phyloP scores from a whole-genome alignment of 2,888 invertebrate genomes.

The Yponomeuta plumbellus region DNA sequence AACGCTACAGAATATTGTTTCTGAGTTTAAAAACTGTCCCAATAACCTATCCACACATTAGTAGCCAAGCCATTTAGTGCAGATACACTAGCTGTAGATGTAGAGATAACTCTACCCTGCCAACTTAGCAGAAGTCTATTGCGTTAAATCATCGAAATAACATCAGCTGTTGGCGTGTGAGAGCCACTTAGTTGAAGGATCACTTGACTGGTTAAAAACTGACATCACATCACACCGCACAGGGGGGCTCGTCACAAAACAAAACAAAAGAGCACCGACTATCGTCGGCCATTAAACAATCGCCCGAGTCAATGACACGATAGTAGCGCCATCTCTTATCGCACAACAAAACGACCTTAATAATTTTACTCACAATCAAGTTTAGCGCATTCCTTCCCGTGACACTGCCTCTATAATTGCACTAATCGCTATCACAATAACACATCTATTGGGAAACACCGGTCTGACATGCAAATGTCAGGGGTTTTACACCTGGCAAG shows the following conservation, averaged over 20 bases:
- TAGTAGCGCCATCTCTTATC: conserved; percentile 64
- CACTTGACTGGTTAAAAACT: background rate
- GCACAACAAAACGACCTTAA: conserved; percentile 31
- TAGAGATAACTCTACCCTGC: background rate
- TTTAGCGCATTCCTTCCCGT: conserved; percentile 35
- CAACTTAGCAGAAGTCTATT: background rate
- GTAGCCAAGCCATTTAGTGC: too few relatives aligned
- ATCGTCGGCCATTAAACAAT: conserved; percentile 3
- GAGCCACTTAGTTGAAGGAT: background rate
- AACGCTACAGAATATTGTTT: too few relatives aligned
- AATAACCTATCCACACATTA: too few relatives aligned
- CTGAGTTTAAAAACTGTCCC: too few relatives aligned
- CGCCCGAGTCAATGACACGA: conserved; percentile 59
- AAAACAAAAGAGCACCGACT: conserved; percentile 2
- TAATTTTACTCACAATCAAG: conserved; percentile 58
- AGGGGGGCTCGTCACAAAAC: background rate
- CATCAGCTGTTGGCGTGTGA: background rate
- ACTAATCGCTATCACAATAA: conserved; percentile 39
- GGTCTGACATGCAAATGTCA: conserved; percentile 36
- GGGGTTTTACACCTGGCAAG: conserved; percentile 51
- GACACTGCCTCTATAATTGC: conserved; percentile 37
- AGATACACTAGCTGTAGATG: background rate
- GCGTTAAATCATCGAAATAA: background rate
- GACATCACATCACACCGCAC: background rate
- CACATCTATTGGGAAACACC: conserved; percentile 53